Conservation (phyloP, 2,888 invertebrate species). For the Euproctis similis region DNA sequence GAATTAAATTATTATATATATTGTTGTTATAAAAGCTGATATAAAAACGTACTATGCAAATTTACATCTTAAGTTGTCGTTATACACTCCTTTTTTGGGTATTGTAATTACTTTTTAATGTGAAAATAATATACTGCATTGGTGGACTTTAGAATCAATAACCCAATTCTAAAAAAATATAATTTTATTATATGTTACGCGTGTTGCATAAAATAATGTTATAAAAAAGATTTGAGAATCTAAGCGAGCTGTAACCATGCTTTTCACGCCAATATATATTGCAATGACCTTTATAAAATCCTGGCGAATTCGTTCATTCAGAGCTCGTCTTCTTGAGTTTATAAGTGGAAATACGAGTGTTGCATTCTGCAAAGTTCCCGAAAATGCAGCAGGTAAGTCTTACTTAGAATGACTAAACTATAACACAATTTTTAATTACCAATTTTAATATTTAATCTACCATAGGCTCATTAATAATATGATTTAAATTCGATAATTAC, state of each 20-base stretch:
- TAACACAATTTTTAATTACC: no score
- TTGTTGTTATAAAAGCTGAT: no score
- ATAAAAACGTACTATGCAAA: no score
- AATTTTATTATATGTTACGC: constrained; percentile 8
- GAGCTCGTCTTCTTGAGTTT: constrained; percentile 79
- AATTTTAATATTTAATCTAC: no score
- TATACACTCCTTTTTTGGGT: constrained; percentile 11
- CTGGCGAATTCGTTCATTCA: constrained; percentile 83
- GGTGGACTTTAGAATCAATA: constrained; percentile 68
- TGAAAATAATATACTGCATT: constrained; percentile 21
- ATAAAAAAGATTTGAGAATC: constrained; percentile 12
- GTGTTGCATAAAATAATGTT: constrained; percentile 12
- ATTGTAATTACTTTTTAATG: constrained; percentile 18
- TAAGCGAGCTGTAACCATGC: constrained; percentile 62
- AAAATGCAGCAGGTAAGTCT: constrained; percentile 66
- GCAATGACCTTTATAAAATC: constrained; percentile 89
- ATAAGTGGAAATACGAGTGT: constrained; percentile 76
- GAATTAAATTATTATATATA: no score
- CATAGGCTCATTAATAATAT: no score
- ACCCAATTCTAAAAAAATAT: constrained; percentile 37
- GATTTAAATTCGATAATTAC: no score
- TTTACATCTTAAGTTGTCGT: no score
- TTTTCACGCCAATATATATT: constrained; percentile 88
- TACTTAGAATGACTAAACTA: no score
- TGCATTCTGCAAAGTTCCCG: constrained; percentile 77